Base-by-base conservation (phyloP, 2,797 vertebrate genomes). In the Neoniphon sammara region DNA sequence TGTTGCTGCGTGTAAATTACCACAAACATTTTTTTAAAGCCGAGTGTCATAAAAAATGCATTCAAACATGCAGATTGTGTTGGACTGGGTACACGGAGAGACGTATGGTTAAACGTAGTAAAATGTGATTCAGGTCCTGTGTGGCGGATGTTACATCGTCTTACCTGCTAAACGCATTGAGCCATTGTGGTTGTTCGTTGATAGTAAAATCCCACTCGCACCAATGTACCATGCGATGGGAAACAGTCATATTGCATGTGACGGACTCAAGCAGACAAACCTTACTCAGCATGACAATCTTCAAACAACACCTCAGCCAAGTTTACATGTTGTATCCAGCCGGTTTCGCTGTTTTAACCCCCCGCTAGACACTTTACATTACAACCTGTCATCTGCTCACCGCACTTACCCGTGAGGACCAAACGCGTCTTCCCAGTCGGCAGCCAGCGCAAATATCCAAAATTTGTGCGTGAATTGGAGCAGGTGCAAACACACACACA, bases 201-300 rank as follows among this genome's bases (percentile, higher is more conserved):
- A 86, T 90, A 91, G 90, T 91, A 89, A 53, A 87, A 85, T 59
- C 86, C 82, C 81, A 88, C 82, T 88, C 88, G 85, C 86, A 89
- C 91, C 89, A 88, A 85, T 59, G 84, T 77, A 77, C 27, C 63
- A 67, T 44, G 66, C 72, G 77, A 73, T 82, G 82, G 89, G 88
- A 53, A 85, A 70, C 85, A 85, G 78, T 66, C 70, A 1, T 50
- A 64, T 44, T 25, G 23, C 27, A 66, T 31, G 60, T 69, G 71
- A 77, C 65, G 68, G 27, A 54, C 49, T 56, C 76, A 39, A 46
- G 39, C 55, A 69, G 18, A 59, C 39, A 30, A 53, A 60, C 60
- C 31, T 58, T 36, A 21, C 15, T 8, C 15, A 50, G 42, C 53
- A 27, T 65, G 82, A 75, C 75, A 77, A 53, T 10, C 67, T 27